Evolutionary conservation across 2,113 vertebrate species (phyloP), one percentile per base, ranked within the genome.

Genomic region (Zosterops hypoxanthus): DNA sequence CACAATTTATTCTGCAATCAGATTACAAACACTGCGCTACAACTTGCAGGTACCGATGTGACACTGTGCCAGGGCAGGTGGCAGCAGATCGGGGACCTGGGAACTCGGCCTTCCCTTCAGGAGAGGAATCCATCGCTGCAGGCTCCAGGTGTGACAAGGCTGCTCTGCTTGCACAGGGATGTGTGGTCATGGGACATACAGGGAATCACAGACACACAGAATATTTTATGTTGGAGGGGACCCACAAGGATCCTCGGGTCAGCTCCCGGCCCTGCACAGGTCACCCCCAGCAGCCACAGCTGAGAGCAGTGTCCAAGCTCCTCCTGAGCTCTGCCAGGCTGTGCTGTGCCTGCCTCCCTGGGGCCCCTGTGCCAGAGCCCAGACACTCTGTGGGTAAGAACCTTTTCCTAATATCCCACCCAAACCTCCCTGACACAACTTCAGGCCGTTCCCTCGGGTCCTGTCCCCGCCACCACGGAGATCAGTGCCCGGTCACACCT

Each of bases 61-160:
- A 18, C 8, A 2, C 33, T 9, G 24, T 6, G 28, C 19, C 39
- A 4, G 29, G 0, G 34, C 2, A 7, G 36, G 39, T 5, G 44
- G 56, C 52, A 34, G n/a, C 63, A 60, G 47, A 4, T 0, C 0
- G 1, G 18, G 18, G 6, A 8, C 9, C 19, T 8, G 0, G 0
- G 21, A 21, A 44, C 3, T 6, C 53, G 15, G 19, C 12, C 5
- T 22, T 55, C 64, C 21, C 53, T 25, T 31, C 53, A 12, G 13
- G 14, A 52, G 28, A 14, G 50, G 53, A 52, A 44, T 16, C 6
- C 12, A 8, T 1, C 0, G 0, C 26, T 19, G 21, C 39, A 11
- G 0, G 0, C 23, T 41, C 36, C 33, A 26, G 60, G 23, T 3
- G 6, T 22, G 9, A 42, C 6, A 6, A 4, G 12, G 31, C 3